These are phyloP conservation scores for Neotoxoptera formosana DNA, from an alignment of 1,140 invertebrate species.

Conservation along the genomic window DNA sequence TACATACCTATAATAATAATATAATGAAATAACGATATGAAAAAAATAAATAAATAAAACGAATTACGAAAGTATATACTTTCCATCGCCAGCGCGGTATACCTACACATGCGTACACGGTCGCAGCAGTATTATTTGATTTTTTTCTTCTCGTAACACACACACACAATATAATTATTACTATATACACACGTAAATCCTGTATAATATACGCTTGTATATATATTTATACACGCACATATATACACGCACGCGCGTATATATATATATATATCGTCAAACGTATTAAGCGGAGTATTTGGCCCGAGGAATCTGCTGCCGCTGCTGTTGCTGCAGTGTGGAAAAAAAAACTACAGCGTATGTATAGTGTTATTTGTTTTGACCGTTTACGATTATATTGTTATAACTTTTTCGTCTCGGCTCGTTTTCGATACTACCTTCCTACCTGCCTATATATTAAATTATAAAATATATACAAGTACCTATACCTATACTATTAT, in stretches of 20 bases:
- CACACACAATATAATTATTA: too few species aligned
- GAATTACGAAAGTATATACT: slow-evolving; percentile 10
- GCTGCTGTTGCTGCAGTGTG: too few species aligned
- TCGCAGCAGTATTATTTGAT: not conserved
- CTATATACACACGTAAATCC: not conserved
- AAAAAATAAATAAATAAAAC: not conserved
- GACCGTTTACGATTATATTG: slow-evolving; percentile 48
- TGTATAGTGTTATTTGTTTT: slow-evolving; percentile 42
- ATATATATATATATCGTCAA: slow-evolving; percentile 28
- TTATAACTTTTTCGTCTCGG: not conserved
- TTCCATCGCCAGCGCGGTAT: not conserved
- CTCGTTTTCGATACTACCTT: not conserved
- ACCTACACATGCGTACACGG: not conserved
- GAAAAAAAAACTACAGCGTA: not conserved
- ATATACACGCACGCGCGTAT: not conserved
- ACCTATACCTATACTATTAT: too few species aligned
- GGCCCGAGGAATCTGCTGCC: slow-evolving; percentile 25
- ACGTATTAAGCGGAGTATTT: slow-evolving; percentile 1
- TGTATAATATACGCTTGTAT: too few species aligned
- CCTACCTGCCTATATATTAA: too few species aligned
- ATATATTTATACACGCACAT: not conserved
- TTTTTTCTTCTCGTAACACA: not conserved
- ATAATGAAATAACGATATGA: not conserved
- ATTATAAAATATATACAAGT: too few species aligned
- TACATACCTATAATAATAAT: too few species aligned